These are phyloP conservation scores for Nephrotoma flavescens DNA, from an alignment of 2,888 invertebrate genomes.

Conservation along the genomic window DNA sequence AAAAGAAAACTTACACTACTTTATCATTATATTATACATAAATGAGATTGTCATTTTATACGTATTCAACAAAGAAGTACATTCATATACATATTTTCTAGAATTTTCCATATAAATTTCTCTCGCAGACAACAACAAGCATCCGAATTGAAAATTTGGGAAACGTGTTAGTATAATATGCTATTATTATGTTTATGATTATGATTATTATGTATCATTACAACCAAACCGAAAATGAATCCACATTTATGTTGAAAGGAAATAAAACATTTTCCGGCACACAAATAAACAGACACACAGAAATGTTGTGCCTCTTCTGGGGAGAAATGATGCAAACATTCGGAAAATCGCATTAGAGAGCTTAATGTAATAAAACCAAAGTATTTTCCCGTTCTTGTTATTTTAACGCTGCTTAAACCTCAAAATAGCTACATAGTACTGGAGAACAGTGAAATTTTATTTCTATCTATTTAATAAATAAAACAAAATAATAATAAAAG, in stretches of 20 bases:
- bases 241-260: background rate
- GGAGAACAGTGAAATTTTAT: background rate
- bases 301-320: background rate
- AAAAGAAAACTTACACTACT: background rate
- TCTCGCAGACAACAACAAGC: background rate
- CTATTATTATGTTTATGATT: background rate
- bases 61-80: background rate
- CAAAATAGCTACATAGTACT: background rate
- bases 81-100: background rate
- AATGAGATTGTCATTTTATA: background rate
- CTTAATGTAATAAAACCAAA: background rate
- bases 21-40: background rate
- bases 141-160: background rate
- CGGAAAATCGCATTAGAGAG: background rate
- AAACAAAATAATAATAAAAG: background rate
- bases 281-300: background rate
- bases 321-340: background rate
- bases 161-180: background rate
- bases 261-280: background rate
- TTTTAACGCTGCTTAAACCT: background rate
- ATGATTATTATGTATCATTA: background rate
- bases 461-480: background rate
- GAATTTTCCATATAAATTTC: background rate
- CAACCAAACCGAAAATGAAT: background rate
- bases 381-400: background rate